These are phyloP conservation scores for Galerucella pusilla DNA, from an alignment of 2,888 invertebrate species.

Conservation along the genomic window DNA sequence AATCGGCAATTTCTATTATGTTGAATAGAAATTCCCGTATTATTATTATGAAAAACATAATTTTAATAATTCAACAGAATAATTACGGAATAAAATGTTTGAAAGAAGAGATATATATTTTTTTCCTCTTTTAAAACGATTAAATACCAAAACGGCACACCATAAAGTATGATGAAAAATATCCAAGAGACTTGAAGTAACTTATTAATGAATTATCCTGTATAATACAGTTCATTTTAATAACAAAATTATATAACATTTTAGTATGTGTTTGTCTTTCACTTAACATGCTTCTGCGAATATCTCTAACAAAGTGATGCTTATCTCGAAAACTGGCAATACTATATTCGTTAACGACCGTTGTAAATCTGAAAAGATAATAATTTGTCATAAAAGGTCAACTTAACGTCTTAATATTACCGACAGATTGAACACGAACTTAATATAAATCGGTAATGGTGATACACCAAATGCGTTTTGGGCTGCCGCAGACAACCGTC, in stretches of 20 bases:
- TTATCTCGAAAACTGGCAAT: constrained; percentile 30
- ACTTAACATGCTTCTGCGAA: not conserved
- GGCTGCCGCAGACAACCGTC: constrained; percentile 22
- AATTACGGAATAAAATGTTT: too few relatives aligned
- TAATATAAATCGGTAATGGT: constrained; percentile 57
- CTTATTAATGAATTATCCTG: not conserved
- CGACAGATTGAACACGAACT: constrained; percentile 61
- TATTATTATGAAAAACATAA: too few relatives aligned
- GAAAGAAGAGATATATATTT: too few relatives aligned
- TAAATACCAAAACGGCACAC: too few relatives aligned
- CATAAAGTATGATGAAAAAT: too few relatives aligned
- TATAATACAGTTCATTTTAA: not conserved
- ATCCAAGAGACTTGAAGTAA: too few relatives aligned
- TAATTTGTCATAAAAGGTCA: constrained; percentile 57
- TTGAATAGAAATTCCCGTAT: too few relatives aligned
- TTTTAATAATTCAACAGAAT: too few relatives aligned
- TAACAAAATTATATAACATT: not conserved
- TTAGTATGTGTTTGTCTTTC: not conserved
- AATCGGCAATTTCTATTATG: too few relatives aligned
- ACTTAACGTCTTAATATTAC: constrained; percentile 61
- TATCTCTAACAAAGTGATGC: not conserved
- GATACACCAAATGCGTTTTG: constrained; percentile 40
- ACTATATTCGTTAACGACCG: constrained; percentile 39
- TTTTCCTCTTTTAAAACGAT: too few relatives aligned
- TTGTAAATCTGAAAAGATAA: constrained; percentile 55